Base-by-base conservation (phyloP, 2,888 invertebrate genomes). In the Incurvaria masculella region DNA sequence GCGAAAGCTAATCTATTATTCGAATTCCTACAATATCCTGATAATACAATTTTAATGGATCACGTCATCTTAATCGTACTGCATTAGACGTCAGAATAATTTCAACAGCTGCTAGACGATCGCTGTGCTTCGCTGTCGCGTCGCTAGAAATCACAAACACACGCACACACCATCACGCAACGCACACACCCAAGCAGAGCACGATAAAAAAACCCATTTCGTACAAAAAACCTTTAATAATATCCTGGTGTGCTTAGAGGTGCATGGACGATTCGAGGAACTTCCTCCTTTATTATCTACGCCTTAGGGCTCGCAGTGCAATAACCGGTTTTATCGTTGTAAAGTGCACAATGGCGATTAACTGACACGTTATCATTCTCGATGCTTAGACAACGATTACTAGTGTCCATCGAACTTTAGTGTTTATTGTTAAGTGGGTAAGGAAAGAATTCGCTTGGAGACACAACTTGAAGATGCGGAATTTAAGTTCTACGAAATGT, bases 191-290 rank as follows among this genome's bases (percentile, higher is more conserved):
- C 69, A 66, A 66, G 68, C 68, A 66, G 62, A 62, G 14, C 14
- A 33, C 11, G 8, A 14, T 33, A 11, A 33, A 33, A 33, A 33
- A 33, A 33, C 33, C 8, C 33, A 33, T 33, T 62, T 68, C 43
- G 64, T 69, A 68, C 74, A 75, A 74, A 75, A 48, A 73, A 74
- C 63, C 65, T 66, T 72, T 78, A 75, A 75, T 78, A 76, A 75
- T 75, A 78, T 71, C 68, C 64, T 64, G 60, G 60, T 61, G 63
- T 64, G 66, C 3, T 33, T 33, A 33, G 14, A 33, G 14, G 14
- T 14, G 4, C 11, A 33, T 14, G 8, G 3, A 14, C 11, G n/a
- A n/a, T 33, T 14, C 14, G 33, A 14, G 33, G 14, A 3, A 14
- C 3, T 33, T 33, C 14, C 11, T 14, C 8, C 33, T 33, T 11